Percentiles rank a stretch among this genome's conserved stretches.
Evolutionary conservation across 1,140 invertebrate genomes (phyloP).

Genomic region (Chironomus striatipennis): DNA sequence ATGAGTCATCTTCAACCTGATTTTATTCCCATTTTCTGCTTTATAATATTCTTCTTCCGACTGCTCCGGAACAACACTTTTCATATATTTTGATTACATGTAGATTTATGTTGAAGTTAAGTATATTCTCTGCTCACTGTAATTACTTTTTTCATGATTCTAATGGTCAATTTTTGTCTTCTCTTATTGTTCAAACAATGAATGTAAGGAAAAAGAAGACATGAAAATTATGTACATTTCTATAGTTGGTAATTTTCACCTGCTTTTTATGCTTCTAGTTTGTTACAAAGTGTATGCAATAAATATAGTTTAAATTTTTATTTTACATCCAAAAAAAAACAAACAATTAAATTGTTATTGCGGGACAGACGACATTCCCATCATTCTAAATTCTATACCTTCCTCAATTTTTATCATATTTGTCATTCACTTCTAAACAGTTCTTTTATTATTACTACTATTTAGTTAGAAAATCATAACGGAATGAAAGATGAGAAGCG

Average conservation of each 20-base stretch:
- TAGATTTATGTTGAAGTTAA: no score
- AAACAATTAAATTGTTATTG: constrained; percentile 15
- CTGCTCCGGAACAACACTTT: no score
- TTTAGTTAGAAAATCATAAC: no score
- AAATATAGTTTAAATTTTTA: neutral
- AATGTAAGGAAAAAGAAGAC: no score
- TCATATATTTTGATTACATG: no score
- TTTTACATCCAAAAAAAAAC: neutral
- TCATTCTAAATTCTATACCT: neutral
- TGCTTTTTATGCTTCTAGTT: neutral
- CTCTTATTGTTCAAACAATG: no score
- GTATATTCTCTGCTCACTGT: neutral
- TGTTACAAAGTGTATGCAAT: constrained; percentile 7
- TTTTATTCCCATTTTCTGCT: no score
- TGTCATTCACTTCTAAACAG: neutral
- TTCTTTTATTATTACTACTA: no score
- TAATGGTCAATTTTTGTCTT: neutral
- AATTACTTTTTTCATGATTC: neutral
- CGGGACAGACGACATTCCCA: constrained; percentile 4
- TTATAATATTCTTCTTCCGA: no score
- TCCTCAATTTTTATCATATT: constrained; percentile 9
- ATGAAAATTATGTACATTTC: no score
- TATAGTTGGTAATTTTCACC: neutral
- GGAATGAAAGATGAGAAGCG: no score
- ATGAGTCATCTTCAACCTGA: no score